Evolutionary conservation across 2,797 vertebrate species (phyloP), one percentile per base, ranked within the genome.

Genomic region (Brachymystax lenok): DNA sequence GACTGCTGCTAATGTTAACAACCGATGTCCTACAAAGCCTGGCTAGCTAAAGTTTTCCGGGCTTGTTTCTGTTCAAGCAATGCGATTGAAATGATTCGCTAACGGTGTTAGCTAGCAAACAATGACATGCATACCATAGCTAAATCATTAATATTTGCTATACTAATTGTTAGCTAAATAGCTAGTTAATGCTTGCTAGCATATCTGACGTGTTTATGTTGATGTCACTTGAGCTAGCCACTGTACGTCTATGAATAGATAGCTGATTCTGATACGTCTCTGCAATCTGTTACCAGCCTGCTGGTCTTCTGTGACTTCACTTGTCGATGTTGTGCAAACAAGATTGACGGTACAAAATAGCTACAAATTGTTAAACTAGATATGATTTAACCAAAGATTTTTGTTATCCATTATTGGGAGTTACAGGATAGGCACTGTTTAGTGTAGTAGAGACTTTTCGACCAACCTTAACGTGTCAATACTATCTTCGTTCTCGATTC

Each of bases 261-360:
- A 64, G 74, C 63, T 69, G 71, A 46, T n/a, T 66, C 66, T 56
- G 33, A 33, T 66, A 59, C n/a, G 56, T 21, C 21, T 21, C n/a
- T 7, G 56, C n/a, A 59, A 61, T 21, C 35, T 40, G 35, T 7
- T 40, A 40, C 1, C 35, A 40, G 35, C 7, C 35, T 7, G 7
- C 35, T 40, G 35, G 28, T 3, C 28, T 30, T 30, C 2, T 27
- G 30, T 59, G 54, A 59, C 54, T 28, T 27, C 24, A 46, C 40
- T 10, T 12, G 10, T 28, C 5, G 24, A 66, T 2, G 63, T 66
- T 28, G 27, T 7, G 24, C 24, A 66, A 66, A 66, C 63, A 27
- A 28, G 63, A 66, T 66, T 27, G 63, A n/a, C 10, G 0, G 7
- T 27, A 28, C 2, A 66, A 13, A 66, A 21, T 14, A 59, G 13